Percentiles rank a stretch among this genome's conserved stretches.
Conservation (phyloP, 2,113 vertebrate species). For the Abramis brama region DNA sequence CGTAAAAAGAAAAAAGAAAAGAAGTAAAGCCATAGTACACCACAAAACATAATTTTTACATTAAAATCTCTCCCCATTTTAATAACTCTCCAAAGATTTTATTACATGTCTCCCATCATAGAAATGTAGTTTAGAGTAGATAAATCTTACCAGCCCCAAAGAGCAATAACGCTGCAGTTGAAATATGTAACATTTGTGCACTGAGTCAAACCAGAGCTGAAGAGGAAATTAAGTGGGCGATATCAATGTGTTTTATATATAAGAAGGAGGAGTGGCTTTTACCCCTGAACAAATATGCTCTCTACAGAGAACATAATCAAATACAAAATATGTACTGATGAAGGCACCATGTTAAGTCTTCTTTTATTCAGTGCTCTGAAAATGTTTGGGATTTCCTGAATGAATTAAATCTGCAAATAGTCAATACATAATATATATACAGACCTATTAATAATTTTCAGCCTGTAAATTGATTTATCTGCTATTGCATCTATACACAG, state of each 20-base stretch:
- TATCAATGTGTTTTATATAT: conserved; percentile 21
- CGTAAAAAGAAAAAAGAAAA: neutral
- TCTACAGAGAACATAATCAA: neutral
- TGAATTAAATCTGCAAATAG: neutral
- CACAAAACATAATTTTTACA: neutral
- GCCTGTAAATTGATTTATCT: no score
- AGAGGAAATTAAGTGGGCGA: conserved; percentile 19
- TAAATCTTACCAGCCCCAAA: neutral
- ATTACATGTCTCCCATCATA: neutral
- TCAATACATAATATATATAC: no score
- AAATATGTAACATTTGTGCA: conserved; percentile 22
- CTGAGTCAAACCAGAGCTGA: conserved; percentile 6
- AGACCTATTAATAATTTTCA: no score
- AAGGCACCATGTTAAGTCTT: neutral
- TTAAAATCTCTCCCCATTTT: neutral
- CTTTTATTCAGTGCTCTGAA: neutral
- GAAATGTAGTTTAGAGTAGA: neutral
- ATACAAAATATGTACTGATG: neutral
- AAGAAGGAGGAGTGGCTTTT: conserved; percentile 35
- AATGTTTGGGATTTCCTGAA: neutral
- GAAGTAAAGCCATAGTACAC: neutral
- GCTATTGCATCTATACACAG: no score
- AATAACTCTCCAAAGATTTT: neutral
- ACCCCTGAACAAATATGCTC: neutral
- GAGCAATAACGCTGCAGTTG: neutral